Base-by-base conservation (phyloP, 2,888 invertebrate genomes). In the Megamerina dolium region DNA sequence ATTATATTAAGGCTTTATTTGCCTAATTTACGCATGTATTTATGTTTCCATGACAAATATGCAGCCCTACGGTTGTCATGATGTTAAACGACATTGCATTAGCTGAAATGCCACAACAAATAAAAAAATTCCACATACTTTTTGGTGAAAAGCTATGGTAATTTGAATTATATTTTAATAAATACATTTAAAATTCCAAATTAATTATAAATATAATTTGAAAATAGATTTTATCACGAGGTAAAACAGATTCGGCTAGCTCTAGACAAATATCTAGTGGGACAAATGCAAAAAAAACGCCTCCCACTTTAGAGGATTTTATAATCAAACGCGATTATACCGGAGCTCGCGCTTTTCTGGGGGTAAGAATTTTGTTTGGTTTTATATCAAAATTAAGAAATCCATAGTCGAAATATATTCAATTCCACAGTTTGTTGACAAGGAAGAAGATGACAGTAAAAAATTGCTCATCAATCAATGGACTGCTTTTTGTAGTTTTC, bases 401-500 rank as follows among this genome's bases (percentile, higher is more conserved):
- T n/a, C n/a, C n/a, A n/a, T n/a, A n/a, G n/a, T n/a, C n/a, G n/a
- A n/a, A n/a, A n/a, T n/a, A n/a, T 8, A 39, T 12, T 39, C 1
- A 4, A 31, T 32, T 40, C 16, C 18, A 5, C n/a, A 65, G 61
- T 68, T 60, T 19, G 53, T 62, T 13, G 57, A 54, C 35, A 62
- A 56, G 9, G 50, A 49, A 13, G 53, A 56, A 12, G 52, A 56
- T 14, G 58, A 59, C 13, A 50, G 56, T 17, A 59, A 61, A 17
- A 59, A 60, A 35, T 50, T 56, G 5, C 74, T 75, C 71, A 62
- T 72, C 13, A 85, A 87, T 40, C 74, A 87, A 54, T 97, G 97
- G 96, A 80, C 89, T 49, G 96, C 90, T 1, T 96, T 93, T 73
- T 94, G 95, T 69, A 85, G 87, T 59, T 99, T 96, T 73, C 96